These are phyloP conservation scores for Encarsia formosa DNA, from an alignment of 2,888 invertebrate species.

Conservation along the genomic window DNA sequence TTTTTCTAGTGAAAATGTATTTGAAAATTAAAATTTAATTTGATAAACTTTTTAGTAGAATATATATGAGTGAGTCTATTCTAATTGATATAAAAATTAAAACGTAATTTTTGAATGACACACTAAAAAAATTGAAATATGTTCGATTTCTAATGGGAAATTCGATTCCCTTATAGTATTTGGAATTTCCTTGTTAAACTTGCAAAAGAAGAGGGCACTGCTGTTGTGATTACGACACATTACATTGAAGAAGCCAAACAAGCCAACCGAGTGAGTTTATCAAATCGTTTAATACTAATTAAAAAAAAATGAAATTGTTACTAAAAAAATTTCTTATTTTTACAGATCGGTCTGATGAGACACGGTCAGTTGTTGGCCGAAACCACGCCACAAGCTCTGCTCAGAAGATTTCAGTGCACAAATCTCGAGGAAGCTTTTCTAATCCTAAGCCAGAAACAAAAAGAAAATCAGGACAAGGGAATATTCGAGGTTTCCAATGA, in stretches of 20 bases:
- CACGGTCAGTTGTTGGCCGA: conserved; percentile 82
- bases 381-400: conserved; percentile 70
- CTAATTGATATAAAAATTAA: too few relatives aligned
- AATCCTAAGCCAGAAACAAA: conserved; percentile 66
- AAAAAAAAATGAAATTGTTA: neutral
- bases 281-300: neutral
- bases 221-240: conserved; percentile 90
- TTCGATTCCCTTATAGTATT: conserved; percentile 61
- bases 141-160: too few relatives aligned
- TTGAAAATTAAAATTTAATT: too few relatives aligned
- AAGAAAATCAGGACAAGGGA: conserved; percentile 43
- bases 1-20: too few relatives aligned
- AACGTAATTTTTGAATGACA: too few relatives aligned
- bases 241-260: conserved; percentile 90
- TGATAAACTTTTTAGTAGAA: too few relatives aligned
- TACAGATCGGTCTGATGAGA: conserved; percentile 84
- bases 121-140: too few relatives aligned
- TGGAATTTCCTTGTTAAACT: conserved; percentile 80
- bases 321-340: too few relatives aligned
- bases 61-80: too few relatives aligned
- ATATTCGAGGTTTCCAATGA: conserved; percentile 19
- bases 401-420: conserved; percentile 65
- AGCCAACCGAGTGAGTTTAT: conserved; percentile 64
- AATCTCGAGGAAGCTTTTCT: conserved; percentile 86
- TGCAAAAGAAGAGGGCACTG: conserved; percentile 65